Evolutionary conservation across 1,140 invertebrate genomes (phyloP).

Genomic region (Drosophila bipectinata): DNA sequence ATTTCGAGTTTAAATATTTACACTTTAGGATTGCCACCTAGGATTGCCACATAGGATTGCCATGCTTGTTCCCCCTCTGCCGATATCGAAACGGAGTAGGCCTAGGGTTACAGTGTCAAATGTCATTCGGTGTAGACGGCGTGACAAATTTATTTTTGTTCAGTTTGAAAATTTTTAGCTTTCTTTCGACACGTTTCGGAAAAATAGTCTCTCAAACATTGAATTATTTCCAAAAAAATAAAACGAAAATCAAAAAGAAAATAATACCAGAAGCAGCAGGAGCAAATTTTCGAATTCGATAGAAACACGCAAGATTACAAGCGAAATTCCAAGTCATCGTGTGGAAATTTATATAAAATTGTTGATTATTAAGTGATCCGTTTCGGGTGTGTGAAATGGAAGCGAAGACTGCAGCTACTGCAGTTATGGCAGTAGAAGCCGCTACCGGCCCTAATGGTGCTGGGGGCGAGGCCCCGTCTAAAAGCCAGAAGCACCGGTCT

Average conservation of each 20-base stretch:
- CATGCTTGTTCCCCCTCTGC: neutral
- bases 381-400: slow-evolving; percentile 11
- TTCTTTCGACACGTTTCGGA: slow-evolving; percentile 62
- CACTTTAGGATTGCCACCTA: slow-evolving; percentile 11
- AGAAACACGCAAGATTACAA: slow-evolving; percentile 9
- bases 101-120: slow-evolving; percentile 23
- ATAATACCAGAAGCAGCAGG: neutral
- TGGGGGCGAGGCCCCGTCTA: slow-evolving; percentile 4
- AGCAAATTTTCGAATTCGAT: neutral
- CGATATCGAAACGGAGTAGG: slow-evolving; percentile 11
- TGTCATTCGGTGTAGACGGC: slow-evolving; percentile 13
- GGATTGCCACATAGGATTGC: neutral
- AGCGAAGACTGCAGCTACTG: neutral
- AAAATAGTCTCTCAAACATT: slow-evolving; percentile 15
- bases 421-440: neutral
- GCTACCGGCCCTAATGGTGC: neutral
- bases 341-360: slow-evolving; percentile 28
- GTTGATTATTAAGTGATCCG: slow-evolving; percentile 8
- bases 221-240: slow-evolving; percentile 7
- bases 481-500: neutral
- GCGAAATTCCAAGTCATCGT: slow-evolving; percentile 50
- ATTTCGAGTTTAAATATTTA: slow-evolving; percentile 26
- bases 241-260: slow-evolving; percentile 9
- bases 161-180: slow-evolving; percentile 62
- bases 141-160: slow-evolving; percentile 27